Base-by-base conservation (phyloP, 1,140 invertebrate species). In the Brachionus calyciflorus region DNA sequence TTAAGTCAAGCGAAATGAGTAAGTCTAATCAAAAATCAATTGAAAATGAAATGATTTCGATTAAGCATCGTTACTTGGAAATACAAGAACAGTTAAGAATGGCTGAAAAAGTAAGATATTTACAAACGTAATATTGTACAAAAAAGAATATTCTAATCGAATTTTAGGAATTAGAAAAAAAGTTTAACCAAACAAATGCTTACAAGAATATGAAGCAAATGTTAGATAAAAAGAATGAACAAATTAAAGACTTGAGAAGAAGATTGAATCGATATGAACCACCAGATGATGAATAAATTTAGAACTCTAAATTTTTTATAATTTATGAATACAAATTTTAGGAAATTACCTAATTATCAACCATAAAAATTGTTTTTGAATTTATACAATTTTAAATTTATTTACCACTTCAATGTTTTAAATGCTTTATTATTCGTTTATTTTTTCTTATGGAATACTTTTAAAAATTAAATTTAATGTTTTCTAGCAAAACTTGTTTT, bases 151-250 rank as follows among this genome's bases (percentile, higher is more conserved):
- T 57, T 24, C 3, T 63, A 41, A 37, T 65, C 19, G 76, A 57
- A 12, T 21, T 41, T 76, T 30, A 86, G 85, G 88, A 89, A 81
- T 80, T 89, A 46, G 88, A 89, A 77, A 87, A 86, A 80, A 89
- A 89, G 81, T 87, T 88, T 77, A 87, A 86, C 79, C 84, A 88
- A 80, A 89, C 88, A 19, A 83, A 83, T 28, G 87, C 88, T 40
- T 89, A 88, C 78, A 85, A 84, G 77, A 89, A 89, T 80, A 84
- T 89, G 83, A 89, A 89, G 79, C 86, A 86, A 78, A 89, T 89
- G 81, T 81, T 89, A 30, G 79, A 81, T 70, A 83, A 82, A 78
- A 85, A 85, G 78, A 85, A 85, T 78, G 84, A 85, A 46, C 84
- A 85, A 68, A 77, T 85, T 46, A 85, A 84, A 77, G 83, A 85